These are phyloP conservation scores for Nixonia krombeini DNA, from an alignment of 1,140 invertebrate species.

Conservation along the genomic window DNA sequence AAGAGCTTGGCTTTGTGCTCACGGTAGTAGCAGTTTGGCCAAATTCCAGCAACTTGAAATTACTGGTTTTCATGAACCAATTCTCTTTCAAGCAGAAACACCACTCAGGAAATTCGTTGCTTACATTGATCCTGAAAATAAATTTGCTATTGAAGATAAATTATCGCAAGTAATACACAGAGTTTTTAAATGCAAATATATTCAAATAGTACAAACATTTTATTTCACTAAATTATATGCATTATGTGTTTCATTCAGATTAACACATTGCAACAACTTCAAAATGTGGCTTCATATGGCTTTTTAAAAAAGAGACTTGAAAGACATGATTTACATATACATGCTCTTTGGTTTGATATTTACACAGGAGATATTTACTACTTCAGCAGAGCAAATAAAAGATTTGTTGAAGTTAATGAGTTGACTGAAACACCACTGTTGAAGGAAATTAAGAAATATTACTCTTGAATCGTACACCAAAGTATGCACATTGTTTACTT, in stretches of 20 bases:
- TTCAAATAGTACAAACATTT: too few relatives aligned
- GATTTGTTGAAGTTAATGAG: conserved; percentile 89
- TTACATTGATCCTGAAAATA: conserved; percentile 94
- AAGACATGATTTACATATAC: conserved; percentile 87
- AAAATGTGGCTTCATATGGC: conserved; percentile 95
- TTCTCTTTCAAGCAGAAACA: conserved; percentile 89
- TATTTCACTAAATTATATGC: too few relatives aligned
- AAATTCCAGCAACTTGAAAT: conserved; percentile 85
- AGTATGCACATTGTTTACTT: too few relatives aligned
- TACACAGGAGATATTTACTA: conserved; percentile 96
- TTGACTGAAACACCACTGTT: conserved; percentile 80
- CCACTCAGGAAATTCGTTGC: conserved; percentile 90
- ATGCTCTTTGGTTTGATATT: conserved; percentile 97
- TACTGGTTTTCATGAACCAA: conserved; percentile 79
- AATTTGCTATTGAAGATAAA: conserved; percentile 91
- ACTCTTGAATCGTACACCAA: conserved; percentile 75
- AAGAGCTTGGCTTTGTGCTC: conserved; percentile 91
- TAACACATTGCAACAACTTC: conserved; percentile 93
- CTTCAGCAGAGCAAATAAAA: conserved; percentile 88
- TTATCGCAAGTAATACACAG: conserved; percentile 83
- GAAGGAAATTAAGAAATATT: conserved; percentile 84
- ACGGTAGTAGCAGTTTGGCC: conserved; percentile 84
- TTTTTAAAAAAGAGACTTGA: conserved; percentile 89
- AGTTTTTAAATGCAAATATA: too few relatives aligned
- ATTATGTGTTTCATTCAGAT: conserved; percentile 74